Conservation (phyloP, 2,797 vertebrate genomes). For the Platyrinchus mystaceus region DNA sequence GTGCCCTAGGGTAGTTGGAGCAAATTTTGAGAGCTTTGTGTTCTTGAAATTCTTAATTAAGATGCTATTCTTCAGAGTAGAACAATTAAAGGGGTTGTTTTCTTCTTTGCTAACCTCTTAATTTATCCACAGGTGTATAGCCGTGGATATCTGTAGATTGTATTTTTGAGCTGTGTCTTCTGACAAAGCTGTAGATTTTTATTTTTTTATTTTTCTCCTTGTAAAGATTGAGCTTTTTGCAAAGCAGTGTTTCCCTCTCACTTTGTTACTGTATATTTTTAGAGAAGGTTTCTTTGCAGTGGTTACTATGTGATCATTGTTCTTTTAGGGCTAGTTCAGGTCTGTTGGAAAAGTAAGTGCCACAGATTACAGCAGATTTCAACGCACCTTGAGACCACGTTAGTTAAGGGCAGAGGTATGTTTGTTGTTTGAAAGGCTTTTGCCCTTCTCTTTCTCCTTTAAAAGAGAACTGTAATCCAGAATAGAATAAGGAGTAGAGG, state of each 20-base stretch:
- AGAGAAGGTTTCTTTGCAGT: not conserved
- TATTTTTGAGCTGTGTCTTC: not conserved
- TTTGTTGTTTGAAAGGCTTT: not conserved
- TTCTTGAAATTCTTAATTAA: not conserved
- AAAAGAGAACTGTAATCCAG: not conserved
- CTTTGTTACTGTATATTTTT: not conserved
- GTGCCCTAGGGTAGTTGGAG: not conserved
- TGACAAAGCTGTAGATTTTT: not conserved
- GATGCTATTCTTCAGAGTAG: not conserved
- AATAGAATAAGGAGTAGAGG: not conserved
- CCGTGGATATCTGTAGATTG: not conserved
- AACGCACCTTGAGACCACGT: not conserved
- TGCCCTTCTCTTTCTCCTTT: not conserved
- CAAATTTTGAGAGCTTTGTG: not conserved
- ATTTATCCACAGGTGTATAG: conserved; percentile 52
- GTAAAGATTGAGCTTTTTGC: not conserved
- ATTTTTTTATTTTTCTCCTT: not conserved
- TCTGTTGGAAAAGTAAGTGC: conserved; percentile 9
- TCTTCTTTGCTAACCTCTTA: conserved; percentile 8
- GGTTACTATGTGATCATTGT: not conserved
- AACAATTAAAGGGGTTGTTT: conserved; percentile 24
- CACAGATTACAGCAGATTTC: not conserved
- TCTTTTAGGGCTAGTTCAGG: not conserved
- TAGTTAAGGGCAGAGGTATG: not conserved
- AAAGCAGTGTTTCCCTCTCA: not conserved